Evolutionary conservation across 2,888 invertebrate genomes (phyloP), one percentile per base, ranked within the genome.

Genomic region (Dasypolia templi): DNA sequence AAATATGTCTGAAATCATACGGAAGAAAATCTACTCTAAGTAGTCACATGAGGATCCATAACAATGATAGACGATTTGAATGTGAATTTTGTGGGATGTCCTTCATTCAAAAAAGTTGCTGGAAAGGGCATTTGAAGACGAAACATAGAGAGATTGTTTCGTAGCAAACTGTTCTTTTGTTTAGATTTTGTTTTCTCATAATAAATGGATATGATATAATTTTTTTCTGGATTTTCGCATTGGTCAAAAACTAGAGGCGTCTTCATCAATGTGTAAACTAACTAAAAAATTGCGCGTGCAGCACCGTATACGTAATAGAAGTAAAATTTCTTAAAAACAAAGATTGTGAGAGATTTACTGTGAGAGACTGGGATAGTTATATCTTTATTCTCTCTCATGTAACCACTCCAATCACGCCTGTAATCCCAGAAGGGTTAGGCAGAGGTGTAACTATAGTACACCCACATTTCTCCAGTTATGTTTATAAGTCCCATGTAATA

Each of bases 1-100:
- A 89, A 22, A 77, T 92, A 0, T 95, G 95, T 53, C 80, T 86
- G 3, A 94, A 94, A 66, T 81, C 82, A 0, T 95, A 90, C 67
- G 91, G 89, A 0, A 87, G 92, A 29, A 87, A 89, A 63, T 91
- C 90, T 11, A 90, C 92, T 0, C 81, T 95, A 12, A 91, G 84
- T 4, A 90, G 91, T 39, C 95, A 95, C 75, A 88, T 94, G 77
- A 86, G 87, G 44, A 91, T 92, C 19, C 93, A 93, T 69, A 80
- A 83, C 4, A 80, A 91, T 62, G 91, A 91, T 58, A 87, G 88
- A 26, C 74, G 88, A 12, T 87, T 84, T 59, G 82, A 81, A 53
- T 91, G 91, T 74, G 75, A 75, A 0, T n/a, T 75, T 58, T 91
- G 91, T 56, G 87, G 78, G 12, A 77, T 73, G 62, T 56, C 87